Base-by-base conservation (phyloP, 2,113 vertebrate species). In the Xiphophorus hellerii region DNA sequence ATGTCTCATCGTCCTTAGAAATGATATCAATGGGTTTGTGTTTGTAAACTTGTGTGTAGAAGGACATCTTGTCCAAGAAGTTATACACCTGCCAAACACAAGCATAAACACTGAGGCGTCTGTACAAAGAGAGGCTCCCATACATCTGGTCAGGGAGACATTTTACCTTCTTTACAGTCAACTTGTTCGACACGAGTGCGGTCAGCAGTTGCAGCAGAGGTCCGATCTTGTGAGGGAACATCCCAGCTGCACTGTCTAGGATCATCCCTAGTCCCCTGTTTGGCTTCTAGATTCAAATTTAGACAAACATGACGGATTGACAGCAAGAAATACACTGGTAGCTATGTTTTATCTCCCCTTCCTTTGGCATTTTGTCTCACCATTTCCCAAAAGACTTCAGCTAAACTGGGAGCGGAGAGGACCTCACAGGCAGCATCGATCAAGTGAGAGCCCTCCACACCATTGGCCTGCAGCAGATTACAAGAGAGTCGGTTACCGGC, bases 21-120 rank as follows among this genome's bases (percentile, higher is more conserved):
- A 97, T 67, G 54, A 99, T 93, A 12, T 99, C 97, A 0, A 92
- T 93, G 20, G 98, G 97, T 73, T 96, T 98, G 64, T 96, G 96
- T 79, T 98, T 98, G 92, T 97, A 97, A 66, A 97, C 89, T 82
- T 99, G 97, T 0, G 97, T 98, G 78, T 97, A 99, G 90, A 96
- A 97, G 4, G 96, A 97, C 98, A 99, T 99, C 91, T 98, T 99
- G 87, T 99, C 97, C 91, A 99, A 92, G 89, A 99, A 97, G 78
- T 93, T 98, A 89, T 99, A 99, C 0, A 99, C 97, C 98, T 99
- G 93, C 28, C 73, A 48, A 67, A 54, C 11, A 54, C 63, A 58
- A 75, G 0, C 84, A 28, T 33, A 11, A 27, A 63, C 2, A 67
- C 33, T 14, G 15, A 35, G 17, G 9, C 1, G 62, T 58, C 75